Evolutionary conservation across 1,140 invertebrate genomes (phyloP), one percentile per base, ranked within the genome.

Genomic region (Drosophila seguyi): DNA sequence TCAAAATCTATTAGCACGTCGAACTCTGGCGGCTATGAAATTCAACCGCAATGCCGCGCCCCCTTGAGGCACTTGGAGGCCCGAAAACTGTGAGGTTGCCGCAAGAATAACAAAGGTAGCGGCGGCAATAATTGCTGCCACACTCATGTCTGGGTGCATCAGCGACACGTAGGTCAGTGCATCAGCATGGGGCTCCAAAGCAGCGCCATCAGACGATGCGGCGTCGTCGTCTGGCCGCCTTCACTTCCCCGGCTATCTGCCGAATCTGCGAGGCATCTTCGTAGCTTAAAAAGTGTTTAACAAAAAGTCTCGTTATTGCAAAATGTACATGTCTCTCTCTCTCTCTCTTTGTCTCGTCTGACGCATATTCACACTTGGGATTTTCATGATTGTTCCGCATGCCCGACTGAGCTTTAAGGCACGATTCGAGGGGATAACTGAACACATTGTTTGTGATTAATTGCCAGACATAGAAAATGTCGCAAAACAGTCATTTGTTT

Each of bases 1-100:
- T 90, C 85, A 90, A 90, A 90, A 90, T 90, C 85, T 90, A 90
- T 90, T 90, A 90, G 85, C 81, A 90, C 86, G 85, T 88, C 85
- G 85, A 88, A 90, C 85, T 81, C 85, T 79, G 71, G 81, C 78
- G 81, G 85, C 85, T 81, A 90, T 90, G 74, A 83, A 80, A 90
- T 85, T 85, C 85, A 90, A 85, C 80, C 69, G 63, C 71, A 47
- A 39, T 66, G 76, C 48, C 65, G 60, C 62, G 50, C 80, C 66
- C 72, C 84, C 45, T 62, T 16, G 47, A 63, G 79, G 68, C 45
- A 66, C 50, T 58, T 25, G 66, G 69, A 50, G 82, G 73, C 76
- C 85, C 66, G 57, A 85, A 88, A 90, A 90, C 81, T 81, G 85
- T 85, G 66, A 81, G 71, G 81, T 59, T 85, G 81, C 65, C 58